These are phyloP conservation scores for Icerya purchasi DNA, from an alignment of 2,888 invertebrate genomes.

Conservation along the genomic window DNA sequence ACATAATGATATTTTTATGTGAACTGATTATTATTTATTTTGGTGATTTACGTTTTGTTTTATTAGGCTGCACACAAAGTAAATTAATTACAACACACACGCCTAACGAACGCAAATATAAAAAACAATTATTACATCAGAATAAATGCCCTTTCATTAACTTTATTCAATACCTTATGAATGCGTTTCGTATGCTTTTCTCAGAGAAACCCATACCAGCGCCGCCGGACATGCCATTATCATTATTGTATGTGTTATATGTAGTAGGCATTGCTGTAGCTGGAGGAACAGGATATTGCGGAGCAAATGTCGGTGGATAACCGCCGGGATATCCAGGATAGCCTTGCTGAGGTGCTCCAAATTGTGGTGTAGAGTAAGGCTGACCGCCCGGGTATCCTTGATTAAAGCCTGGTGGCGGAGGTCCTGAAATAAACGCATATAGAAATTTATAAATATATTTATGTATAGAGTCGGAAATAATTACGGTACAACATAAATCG, in stretches of 20 bases:
- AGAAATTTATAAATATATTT: too few species aligned
- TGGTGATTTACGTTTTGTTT: too few species aligned
- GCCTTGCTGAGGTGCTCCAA: not conserved
- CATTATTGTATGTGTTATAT: slow-evolving; percentile 25
- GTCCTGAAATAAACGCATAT: slow-evolving; percentile 15
- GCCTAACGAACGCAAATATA: too few species aligned
- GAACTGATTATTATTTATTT: too few species aligned
- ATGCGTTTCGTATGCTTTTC: slow-evolving; percentile 43
- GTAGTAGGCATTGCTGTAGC: slow-evolving; percentile 21
- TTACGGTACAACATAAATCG: too few species aligned
- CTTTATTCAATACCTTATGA: slow-evolving; percentile 40
- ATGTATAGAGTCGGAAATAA: too few species aligned
- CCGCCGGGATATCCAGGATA: not conserved
- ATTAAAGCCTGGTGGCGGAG: slow-evolving; percentile 26
- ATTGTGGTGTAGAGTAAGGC: not conserved
- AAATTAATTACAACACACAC: too few species aligned
- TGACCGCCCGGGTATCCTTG: slow-evolving; percentile 18
- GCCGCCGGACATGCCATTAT: slow-evolving; percentile 34
- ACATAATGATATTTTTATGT: too few species aligned
- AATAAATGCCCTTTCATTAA: not conserved
- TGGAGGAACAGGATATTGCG: slow-evolving; percentile 17
- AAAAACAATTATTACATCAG: not conserved
- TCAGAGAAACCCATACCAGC: slow-evolving; percentile 52
- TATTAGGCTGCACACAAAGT: too few species aligned
- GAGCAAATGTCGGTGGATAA: slow-evolving; percentile 12